Base-by-base conservation (phyloP, 1,140 invertebrate species). In the Hycleus cichorii region DNA sequence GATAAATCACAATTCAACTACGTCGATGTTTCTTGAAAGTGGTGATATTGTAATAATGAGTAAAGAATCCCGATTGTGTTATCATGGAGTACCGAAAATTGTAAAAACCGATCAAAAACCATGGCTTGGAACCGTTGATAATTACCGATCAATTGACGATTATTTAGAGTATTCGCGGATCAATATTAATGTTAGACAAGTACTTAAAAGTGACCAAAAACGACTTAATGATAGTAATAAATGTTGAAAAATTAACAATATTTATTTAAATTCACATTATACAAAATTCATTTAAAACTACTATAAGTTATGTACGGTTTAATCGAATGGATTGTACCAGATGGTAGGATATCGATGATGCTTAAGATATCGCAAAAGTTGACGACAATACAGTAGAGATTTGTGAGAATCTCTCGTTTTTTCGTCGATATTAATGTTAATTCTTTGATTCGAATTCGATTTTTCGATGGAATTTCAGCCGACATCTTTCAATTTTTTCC, bases 21-120 rank as follows among this genome's bases (percentile, higher is more conserved):
- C 79, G 8, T 81, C 89, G 2, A 69, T 95, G 25, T 80, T 83
- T 65, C 69, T 95, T 5, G 72, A 81, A 40, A 91, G 88, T 75
- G 91, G 91, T 6, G 91, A 95, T 76, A 76, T 93, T 57, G 64
- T 92, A 3, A 71, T 94, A 1, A 94, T 95, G 91, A 87, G 86
- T 5, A 82, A 83, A 58, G 75, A 81, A 66, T 85, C 88, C 1
- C 76, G 91, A 51, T 73, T 89, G 2, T 85, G 82, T 49, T 93
- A 93, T 74, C 91, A 95, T 74, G 90, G 87, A 8, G 82, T 94
- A 2, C 91, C 91, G 25, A 85, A 82, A 74, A 87, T 94, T 63
- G 65, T 93, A 44, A 66, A 76, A 57, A 58, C 74, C 67, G 39
- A 38, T 70, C 1, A 59, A 73, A 38, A 70, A 74, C 39, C 59